phyloP scores from a whole-genome alignment of 2,797 vertebrate genomes.

The Gobionotothen gibberifrons region DNA sequence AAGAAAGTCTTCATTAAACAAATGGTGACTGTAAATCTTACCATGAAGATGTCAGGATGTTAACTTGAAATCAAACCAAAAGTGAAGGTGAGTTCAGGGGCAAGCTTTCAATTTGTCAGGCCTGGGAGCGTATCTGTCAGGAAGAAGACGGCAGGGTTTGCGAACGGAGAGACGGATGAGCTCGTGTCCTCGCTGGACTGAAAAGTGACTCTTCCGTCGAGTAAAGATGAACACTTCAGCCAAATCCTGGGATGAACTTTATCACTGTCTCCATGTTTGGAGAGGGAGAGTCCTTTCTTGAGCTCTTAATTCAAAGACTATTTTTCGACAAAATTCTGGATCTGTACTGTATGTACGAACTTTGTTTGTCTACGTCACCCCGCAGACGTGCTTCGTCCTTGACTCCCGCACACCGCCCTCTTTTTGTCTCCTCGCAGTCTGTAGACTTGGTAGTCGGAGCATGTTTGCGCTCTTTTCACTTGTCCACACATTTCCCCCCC shows the following conservation, averaged over 20 bases:
- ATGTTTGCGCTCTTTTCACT: constrained; percentile 59
- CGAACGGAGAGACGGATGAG: constrained; percentile 28
- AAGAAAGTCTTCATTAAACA: constrained; percentile 2
- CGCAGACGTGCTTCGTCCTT: constrained; percentile 44
- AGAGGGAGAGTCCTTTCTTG: constrained; percentile 20
- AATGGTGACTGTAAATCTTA: background rate
- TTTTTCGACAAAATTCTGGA: constrained; percentile 52
- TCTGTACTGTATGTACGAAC: constrained; percentile 24
- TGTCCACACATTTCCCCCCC: constrained; percentile 38
- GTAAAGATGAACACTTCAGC: constrained; percentile 20
- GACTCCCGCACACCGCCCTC: constrained; percentile 31
- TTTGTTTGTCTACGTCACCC: constrained; percentile 58
- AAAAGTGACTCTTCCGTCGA: constrained; percentile 28
- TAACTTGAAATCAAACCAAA: constrained; percentile 17
- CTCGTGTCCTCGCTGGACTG: constrained; percentile 20
- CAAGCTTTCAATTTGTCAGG: constrained; percentile 13
- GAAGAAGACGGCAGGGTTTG: constrained; percentile 5
- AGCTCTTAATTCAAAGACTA: constrained; percentile 49
- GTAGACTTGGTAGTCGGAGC: constrained; percentile 47
- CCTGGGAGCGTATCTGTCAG: constrained; percentile 15
- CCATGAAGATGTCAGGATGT: constrained; percentile 6
- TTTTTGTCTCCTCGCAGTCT: constrained; percentile 18
- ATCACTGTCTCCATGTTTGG: constrained; percentile 13
- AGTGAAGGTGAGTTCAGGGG: constrained; percentile 35
- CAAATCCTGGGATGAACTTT: constrained; percentile 29